These are phyloP conservation scores for Silurus glanis DNA, from an alignment of 2,113 vertebrate genomes.

Conservation along the genomic window DNA sequence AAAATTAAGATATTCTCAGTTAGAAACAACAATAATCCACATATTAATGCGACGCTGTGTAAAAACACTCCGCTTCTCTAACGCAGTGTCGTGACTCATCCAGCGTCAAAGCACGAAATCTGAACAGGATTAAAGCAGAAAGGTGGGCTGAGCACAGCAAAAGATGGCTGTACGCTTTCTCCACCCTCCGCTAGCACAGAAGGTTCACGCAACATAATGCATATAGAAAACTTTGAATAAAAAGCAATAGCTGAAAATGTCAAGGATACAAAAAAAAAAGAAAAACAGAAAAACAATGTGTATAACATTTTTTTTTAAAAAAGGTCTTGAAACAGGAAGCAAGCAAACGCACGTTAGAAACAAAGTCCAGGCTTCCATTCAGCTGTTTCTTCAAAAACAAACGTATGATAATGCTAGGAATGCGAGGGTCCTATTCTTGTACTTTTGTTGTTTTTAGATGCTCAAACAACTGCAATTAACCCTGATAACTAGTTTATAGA, in stretches of 20 bases:
- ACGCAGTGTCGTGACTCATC: not conserved
- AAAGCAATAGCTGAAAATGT: too few species aligned
- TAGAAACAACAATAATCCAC: not conserved
- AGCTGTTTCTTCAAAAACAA: conserved; percentile 29
- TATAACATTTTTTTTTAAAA: not conserved
- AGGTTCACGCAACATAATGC: not conserved
- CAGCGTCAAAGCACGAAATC: not conserved
- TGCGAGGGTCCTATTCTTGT: not conserved
- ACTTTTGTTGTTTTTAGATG: not conserved
- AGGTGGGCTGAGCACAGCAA: not conserved
- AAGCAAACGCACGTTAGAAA: not conserved
- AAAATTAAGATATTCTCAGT: not conserved
- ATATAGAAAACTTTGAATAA: too few species aligned
- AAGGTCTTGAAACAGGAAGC: not conserved
- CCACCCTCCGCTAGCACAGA: not conserved
- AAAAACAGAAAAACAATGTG: not conserved
- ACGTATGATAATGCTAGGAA: not conserved
- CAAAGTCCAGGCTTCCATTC: conserved; percentile 23
- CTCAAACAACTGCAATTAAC: not conserved
- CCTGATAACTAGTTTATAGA: not conserved
- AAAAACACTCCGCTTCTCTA: not conserved
- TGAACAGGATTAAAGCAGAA: not conserved
- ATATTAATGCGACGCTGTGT: not conserved
- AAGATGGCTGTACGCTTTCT: not conserved
- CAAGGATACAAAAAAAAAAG: not conserved